Base-by-base conservation (phyloP, 2,888 invertebrate genomes). In the Epirrhoe alternata region DNA sequence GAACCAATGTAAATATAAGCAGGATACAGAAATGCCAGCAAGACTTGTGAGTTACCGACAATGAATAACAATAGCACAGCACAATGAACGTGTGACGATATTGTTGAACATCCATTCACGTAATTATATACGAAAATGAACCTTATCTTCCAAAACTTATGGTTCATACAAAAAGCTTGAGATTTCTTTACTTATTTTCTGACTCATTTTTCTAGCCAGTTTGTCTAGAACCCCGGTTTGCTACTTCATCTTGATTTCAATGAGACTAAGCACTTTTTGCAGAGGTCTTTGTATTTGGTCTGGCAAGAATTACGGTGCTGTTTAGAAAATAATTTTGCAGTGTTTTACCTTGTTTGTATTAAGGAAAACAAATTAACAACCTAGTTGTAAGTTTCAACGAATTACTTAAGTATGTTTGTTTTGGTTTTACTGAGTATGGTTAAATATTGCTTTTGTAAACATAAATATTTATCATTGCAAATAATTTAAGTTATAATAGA, bases 51-150 rank as follows among this genome's bases (percentile, higher is more conserved):
- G 42, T 50, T 70, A 65, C 63, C 63, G 57, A 71, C 70, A 64
- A 69, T 62, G 54, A 63, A 61, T 55, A 60, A 77, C 76, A 77
- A 71, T 73, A 53, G 73, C 68, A 66, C 72, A 74, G 76, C 71
- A 76, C 74, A 76, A 75, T 72, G 70, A 68, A 52, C 70, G 68
- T 75, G 76, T 74, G 77, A 75, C 74, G 74, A 45, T 70, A 49
- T 78, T 78, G 78, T 76, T 66, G 55, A 66, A 64, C 61, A 69
- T 54, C 5, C 59, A n/a, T 58, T 55, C 35, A 61, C 47, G 64
- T 52, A 69, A 55, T 52, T 63, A 51, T 31, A 47, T 14, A 49
- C 61, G 35, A 68, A 63, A 38, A 50, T 54, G 14, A 51, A 51
- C 59, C 47, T 56, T 68, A 66, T 47, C 6, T 42, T 17, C 7